phyloP scores from a whole-genome alignment of 2,888 invertebrate genomes.

The Chironomus riparius region DNA sequence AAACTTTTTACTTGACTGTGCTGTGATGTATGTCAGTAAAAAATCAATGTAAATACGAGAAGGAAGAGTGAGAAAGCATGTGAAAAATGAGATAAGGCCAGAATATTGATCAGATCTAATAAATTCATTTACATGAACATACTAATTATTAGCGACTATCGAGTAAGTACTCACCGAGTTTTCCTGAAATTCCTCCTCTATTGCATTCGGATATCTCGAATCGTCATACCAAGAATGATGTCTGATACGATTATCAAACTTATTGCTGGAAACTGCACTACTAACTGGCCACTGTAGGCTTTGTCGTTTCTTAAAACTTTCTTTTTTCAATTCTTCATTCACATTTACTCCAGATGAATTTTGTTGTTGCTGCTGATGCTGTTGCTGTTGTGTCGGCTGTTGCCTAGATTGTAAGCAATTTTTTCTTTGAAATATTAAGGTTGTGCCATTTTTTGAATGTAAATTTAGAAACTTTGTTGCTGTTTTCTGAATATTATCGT shows the following conservation, averaged over 20 bases:
- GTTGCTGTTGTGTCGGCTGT: constrained; percentile 28
- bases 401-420: constrained; percentile 15
- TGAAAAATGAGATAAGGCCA: too few species aligned
- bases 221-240: constrained; percentile 19
- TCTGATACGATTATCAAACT: neutral
- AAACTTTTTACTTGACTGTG: too few species aligned
- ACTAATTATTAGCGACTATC: too few species aligned
- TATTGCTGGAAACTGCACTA: neutral
- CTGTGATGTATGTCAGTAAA: too few species aligned
- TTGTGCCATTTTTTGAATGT: constrained; percentile 19
- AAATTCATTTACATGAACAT: too few species aligned
- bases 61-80: too few species aligned
- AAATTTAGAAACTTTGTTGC: constrained; percentile 27
- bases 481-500: constrained; percentile 24
- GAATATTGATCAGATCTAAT: too few species aligned
- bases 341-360: neutral
- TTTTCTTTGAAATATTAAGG: constrained; percentile 23
- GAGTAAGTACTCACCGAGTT: neutral
- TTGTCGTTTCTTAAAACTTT: constrained; percentile 22
- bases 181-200: constrained; percentile 13
- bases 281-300: constrained; percentile 1
- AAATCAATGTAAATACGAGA: too few species aligned
- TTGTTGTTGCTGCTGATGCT: constrained; percentile 17
- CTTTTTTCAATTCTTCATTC: constrained; percentile 22
- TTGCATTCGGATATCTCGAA: neutral